These are phyloP conservation scores for Apocrypta bakeri DNA, from an alignment of 1,140 invertebrate species.

Conservation along the genomic window DNA sequence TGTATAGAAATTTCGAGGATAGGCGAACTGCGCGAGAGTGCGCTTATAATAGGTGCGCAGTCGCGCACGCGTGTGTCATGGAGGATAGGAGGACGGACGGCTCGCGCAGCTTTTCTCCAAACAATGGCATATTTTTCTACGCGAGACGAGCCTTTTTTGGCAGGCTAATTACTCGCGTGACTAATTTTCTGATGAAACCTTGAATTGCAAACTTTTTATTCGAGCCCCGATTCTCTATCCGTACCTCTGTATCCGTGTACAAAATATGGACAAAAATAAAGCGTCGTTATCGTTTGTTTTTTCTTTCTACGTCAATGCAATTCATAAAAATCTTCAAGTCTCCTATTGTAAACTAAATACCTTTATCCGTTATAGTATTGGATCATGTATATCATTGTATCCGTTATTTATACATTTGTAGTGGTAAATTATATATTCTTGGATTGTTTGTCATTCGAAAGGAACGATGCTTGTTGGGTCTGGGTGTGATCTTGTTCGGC, in stretches of 20 bases:
- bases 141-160: background rate
- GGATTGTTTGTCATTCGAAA: conserved; percentile 59
- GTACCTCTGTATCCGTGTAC: too few species aligned
- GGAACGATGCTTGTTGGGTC: conserved; percentile 79
- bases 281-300: too few species aligned
- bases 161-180: background rate
- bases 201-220: conserved; percentile 4
- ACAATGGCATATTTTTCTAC: background rate
- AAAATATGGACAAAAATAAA: too few species aligned
- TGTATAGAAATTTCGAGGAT: background rate
- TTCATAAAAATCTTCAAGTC: too few species aligned
- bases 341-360: too few species aligned
- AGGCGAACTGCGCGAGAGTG: background rate
- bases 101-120: background rate
- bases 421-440: background rate
- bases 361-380: too few species aligned
- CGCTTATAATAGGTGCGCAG: too few species aligned
- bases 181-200: background rate
- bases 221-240: too few species aligned
- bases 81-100: too few species aligned
- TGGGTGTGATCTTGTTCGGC: conserved; percentile 81
- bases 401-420: background rate
- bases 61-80: too few species aligned
- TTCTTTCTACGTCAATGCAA: too few species aligned
- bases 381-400: too few species aligned